phyloP scores from a whole-genome alignment of 1,140 invertebrate genomes.

The Aphaenogaster floridana region DNA sequence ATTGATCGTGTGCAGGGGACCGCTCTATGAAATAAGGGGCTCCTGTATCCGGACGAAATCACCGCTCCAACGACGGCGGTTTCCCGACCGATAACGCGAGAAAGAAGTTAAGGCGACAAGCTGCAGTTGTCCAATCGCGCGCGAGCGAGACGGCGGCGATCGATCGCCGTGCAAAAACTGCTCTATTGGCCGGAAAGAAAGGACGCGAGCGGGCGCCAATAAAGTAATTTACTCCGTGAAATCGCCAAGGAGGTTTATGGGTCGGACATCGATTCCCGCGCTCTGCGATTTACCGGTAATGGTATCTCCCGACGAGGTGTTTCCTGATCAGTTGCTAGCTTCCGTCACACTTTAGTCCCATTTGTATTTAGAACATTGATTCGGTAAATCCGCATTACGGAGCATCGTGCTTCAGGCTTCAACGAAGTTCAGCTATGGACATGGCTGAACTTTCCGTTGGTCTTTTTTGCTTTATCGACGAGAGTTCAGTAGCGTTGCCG shows the following conservation, averaged over 20 bases:
- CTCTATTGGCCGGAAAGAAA: conserved; percentile 47
- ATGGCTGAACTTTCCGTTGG: neutral
- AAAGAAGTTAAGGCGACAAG: conserved; percentile 61
- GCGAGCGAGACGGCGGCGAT: conserved; percentile 40
- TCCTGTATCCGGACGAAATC: conserved; percentile 51
- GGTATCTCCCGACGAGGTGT: neutral
- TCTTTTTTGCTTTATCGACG: neutral
- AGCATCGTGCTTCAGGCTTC: neutral
- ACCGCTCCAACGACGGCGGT: conserved; percentile 18
- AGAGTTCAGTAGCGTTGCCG: conserved; percentile 6
- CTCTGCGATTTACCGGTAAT: conserved; percentile 18
- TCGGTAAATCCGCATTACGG: neutral
- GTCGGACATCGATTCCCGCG: conserved; percentile 30
- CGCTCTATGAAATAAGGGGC: conserved; percentile 38
- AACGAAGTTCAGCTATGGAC: neutral
- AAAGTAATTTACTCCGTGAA: conserved; percentile 65
- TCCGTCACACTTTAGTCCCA: neutral
- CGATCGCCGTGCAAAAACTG: conserved; percentile 62
- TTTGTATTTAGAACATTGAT: neutral
- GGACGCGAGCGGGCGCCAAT: conserved; percentile 52
- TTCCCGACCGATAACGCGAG: conserved; percentile 49
- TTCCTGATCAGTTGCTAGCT: neutral
- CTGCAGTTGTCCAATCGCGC: conserved; percentile 25
- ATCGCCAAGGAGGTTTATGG: conserved; percentile 46
- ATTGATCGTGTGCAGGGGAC: conserved; percentile 31